phyloP scores from a whole-genome alignment of 2,113 vertebrate species.

The Xiphias gladius region DNA sequence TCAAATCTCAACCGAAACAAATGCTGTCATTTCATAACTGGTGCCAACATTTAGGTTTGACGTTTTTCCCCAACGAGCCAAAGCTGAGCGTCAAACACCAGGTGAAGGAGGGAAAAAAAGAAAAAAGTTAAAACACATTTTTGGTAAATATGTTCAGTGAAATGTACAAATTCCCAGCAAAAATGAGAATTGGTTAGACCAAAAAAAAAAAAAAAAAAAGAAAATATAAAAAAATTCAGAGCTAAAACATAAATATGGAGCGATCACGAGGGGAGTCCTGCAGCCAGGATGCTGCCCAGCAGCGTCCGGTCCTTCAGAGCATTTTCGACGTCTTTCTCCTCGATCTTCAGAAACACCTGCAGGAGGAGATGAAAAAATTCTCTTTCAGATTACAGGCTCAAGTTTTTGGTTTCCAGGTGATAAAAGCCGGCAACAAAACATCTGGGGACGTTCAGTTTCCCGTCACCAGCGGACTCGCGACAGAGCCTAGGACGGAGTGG shows the following conservation, averaged over 20 bases:
- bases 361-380: background rate
- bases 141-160: background rate
- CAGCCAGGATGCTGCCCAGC: conserved; percentile 90
- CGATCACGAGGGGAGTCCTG: conserved; percentile 82
- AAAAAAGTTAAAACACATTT: background rate
- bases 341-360: conserved; percentile 93
- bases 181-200: conserved; percentile 57
- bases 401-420: too few species aligned
- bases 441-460: too few species aligned
- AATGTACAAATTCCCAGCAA: conserved; percentile 49
- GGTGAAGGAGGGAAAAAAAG: background rate
- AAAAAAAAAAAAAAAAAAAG: background rate
- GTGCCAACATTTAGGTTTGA: background rate
- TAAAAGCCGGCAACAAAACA: too few species aligned
- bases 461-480: too few species aligned
- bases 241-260: background rate
- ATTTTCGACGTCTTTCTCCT: conserved; percentile 90
- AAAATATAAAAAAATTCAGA: background rate
- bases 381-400: too few species aligned
- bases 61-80: background rate
- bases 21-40: background rate
- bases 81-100: background rate
- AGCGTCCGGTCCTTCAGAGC: conserved; percentile 90
- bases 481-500: too few species aligned
- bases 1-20: conserved; percentile 29